Percentiles rank a stretch among this genome's conserved stretches.
phyloP scores from a whole-genome alignment of 2,888 invertebrate species.

The Eubasilissa splendida region DNA sequence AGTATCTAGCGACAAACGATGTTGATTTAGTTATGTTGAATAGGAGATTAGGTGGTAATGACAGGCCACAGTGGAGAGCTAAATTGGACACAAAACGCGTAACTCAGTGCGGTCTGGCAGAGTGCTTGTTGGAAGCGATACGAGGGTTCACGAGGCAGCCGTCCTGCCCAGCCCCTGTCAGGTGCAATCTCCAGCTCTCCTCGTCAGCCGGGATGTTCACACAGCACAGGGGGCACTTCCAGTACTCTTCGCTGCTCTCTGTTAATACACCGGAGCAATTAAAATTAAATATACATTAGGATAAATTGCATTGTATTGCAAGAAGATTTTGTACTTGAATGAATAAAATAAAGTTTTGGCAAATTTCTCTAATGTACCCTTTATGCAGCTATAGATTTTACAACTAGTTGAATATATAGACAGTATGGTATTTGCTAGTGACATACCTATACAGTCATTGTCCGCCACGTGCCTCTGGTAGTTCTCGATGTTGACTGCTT shows the following conservation, averaged over 20 bases:
- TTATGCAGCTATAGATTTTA: too few species aligned
- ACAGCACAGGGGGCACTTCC: constrained; percentile 91
- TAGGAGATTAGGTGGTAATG: too few species aligned
- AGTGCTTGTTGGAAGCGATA: constrained; percentile 61
- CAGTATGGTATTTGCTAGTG: not conserved
- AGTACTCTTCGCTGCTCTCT: constrained; percentile 76
- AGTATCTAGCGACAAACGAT: too few species aligned
- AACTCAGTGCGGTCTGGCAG: not conserved
- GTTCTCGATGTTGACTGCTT: constrained; percentile 78
- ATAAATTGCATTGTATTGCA: not conserved
- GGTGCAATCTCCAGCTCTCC: constrained; percentile 87
- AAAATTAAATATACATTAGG: not conserved
- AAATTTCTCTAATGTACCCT: too few species aligned
- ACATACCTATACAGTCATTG: constrained; percentile 76
- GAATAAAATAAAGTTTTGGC: too few species aligned
- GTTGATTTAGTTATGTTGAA: too few species aligned
- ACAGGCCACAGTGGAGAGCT: not conserved
- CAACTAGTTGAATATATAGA: not conserved
- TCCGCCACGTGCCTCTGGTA: constrained; percentile 77
- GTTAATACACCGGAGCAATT: constrained; percentile 45
- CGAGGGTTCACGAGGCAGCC: constrained; percentile 69
- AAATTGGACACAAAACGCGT: not conserved
- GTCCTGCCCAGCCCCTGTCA: constrained; percentile 75
- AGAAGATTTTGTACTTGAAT: too few species aligned
- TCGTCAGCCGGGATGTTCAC: constrained; percentile 83